Base-by-base conservation (phyloP, 2,888 invertebrate genomes). In the Trichacis sp. region DNA sequence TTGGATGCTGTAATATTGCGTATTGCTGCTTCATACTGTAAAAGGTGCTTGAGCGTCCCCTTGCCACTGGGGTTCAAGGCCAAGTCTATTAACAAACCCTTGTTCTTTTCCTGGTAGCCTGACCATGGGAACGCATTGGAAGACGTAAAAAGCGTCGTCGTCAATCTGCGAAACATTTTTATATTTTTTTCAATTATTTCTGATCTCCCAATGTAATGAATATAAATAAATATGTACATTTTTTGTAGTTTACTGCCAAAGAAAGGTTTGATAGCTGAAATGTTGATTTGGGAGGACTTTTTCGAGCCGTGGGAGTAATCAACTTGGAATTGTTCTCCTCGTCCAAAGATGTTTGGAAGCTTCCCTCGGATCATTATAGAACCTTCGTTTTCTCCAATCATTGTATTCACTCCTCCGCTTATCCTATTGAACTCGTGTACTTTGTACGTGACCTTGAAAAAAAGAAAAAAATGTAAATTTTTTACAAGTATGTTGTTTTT, bases 341-440 rank as follows among this genome's bases (percentile, higher is more conserved):
- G 88, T 0, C 98, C 97, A 72, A 92, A 87, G 52, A 95, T 85
- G 86, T 98, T 98, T 0, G 95, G 95, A 68, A 93, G 86, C 73
- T 90, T 89, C 52, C 93, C 86, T 50, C 93, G 91, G 9, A 93
- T 84, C 17, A 92, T 89, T 24, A 97, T 82, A 17, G 94, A 93
- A 1, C 95, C 97, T 81, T 97, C 96, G 81, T 97, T 96, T 80
- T 96, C 94, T 18, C 95, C 96, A 63, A 97, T 91, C 70, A 93
- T 90, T 0, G 96, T 96, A 77, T 92, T 94, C 33, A 96, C 88
- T 0, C 93, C 93, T 14, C 96, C 97, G 53, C 92, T 90, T 17
- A 96, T 81, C n/a, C 94, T 87, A 12, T 92, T 91, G 71, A 92
- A 82, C 85, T 98, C 98, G 54, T 89, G 88, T 38, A 97, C 97